A percentile compares a stretch with the other conserved stretches of the same genome.
phyloP scores from a whole-genome alignment of 2,888 invertebrate genomes.

The Drosophila mercatorum region DNA sequence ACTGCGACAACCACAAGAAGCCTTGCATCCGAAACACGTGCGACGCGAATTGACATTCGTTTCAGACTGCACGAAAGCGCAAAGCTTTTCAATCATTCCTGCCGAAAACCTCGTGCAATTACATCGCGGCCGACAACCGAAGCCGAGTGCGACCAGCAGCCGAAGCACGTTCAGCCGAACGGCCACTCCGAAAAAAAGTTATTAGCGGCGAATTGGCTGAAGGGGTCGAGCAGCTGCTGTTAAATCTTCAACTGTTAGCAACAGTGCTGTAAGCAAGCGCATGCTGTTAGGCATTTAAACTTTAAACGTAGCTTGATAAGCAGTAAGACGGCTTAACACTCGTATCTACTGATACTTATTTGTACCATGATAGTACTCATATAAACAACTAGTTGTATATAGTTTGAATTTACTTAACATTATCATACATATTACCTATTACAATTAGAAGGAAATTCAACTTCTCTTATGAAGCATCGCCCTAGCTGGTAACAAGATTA shows the following conservation, averaged over 20 bases:
- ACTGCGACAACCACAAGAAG: slow-evolving; percentile 26
- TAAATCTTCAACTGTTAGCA: not conserved
- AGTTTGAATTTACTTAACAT: not conserved
- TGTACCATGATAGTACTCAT: not conserved
- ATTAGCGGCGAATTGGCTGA: slow-evolving; percentile 44
- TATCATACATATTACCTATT: no score
- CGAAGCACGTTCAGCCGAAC: slow-evolving; percentile 3
- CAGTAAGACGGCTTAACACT: not conserved
- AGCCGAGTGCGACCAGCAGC: slow-evolving; percentile 12
- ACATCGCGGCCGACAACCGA: slow-evolving; percentile 14
- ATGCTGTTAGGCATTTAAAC: not conserved
- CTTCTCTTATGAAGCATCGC: not conserved
- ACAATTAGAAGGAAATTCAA: not conserved
- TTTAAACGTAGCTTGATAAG: not conserved
- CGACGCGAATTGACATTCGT: slow-evolving; percentile 62
- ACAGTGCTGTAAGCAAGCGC: not conserved
- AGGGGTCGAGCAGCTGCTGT: slow-evolving; percentile 11
- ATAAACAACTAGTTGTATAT: no score
- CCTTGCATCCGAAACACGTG: slow-evolving; percentile 58
- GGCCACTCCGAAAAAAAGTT: slow-evolving; percentile 45
- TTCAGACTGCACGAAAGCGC: slow-evolving; percentile 55
- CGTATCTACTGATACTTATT: not conserved
- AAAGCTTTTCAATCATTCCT: slow-evolving; percentile 43
- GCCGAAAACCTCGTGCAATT: slow-evolving; percentile 23
- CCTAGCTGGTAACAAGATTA: not conserved